A percentile compares a stretch with the other conserved stretches of the same genome.
Evolutionary conservation across 2,888 invertebrate species (phyloP).

Genomic region (Ophonus ardosiacus): DNA sequence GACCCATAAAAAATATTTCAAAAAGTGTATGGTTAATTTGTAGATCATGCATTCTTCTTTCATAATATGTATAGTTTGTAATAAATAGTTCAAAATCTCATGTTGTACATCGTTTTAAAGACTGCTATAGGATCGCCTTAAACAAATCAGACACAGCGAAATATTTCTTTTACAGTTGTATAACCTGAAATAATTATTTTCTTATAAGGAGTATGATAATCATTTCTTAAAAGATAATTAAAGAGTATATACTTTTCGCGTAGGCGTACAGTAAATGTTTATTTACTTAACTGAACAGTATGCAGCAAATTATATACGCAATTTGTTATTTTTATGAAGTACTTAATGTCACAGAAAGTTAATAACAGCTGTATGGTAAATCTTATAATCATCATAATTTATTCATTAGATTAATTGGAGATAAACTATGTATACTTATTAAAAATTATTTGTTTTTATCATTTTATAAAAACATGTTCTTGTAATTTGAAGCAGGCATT

Average conservation of each 20-base stretch:
- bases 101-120: no score
- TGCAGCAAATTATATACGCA: conserved; percentile 3
- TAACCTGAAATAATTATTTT: not conserved
- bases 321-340: conserved; percentile 25
- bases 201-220: not conserved
- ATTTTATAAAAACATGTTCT: not conserved
- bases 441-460: not conserved
- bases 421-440: not conserved
- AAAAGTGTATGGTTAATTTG: no score
- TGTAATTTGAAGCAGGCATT: not conserved
- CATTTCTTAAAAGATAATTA: not conserved
- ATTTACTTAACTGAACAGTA: not conserved
- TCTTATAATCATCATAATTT: conserved; percentile 26
- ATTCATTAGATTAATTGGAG: conserved; percentile 25
- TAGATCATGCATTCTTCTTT: no score
- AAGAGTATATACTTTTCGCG: not conserved
- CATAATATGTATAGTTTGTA: no score
- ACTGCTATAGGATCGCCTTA: no score
- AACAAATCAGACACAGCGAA: no score
- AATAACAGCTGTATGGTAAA: not conserved
- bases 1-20: no score
- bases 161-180: not conserved
- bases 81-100: no score
- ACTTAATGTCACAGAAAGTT: conserved; percentile 13
- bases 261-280: not conserved